Evolutionary conservation across 2,888 invertebrate species (phyloP).

Genomic region (Atrina japonica): DNA sequence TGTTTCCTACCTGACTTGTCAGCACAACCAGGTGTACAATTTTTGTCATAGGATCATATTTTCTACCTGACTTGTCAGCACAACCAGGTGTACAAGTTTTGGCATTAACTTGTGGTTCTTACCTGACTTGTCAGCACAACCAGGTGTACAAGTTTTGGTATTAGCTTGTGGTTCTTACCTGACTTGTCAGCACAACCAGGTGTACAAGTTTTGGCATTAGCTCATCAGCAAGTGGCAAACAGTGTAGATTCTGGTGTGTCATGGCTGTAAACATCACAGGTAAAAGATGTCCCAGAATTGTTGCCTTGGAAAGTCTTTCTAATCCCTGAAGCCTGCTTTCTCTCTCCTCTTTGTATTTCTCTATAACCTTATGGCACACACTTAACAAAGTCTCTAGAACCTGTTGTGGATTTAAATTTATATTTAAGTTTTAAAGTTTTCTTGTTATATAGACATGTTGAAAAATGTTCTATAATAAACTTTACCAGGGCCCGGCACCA

Average conservation of each 20-base stretch:
- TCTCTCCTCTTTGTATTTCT: constrained; percentile 64
- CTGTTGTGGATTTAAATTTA: constrained; percentile 47
- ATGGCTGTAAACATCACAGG: constrained; percentile 76
- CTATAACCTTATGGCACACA: constrained; percentile 70
- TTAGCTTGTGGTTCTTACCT: no score
- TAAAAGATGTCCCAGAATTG: constrained; percentile 77
- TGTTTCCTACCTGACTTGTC: constrained; percentile 79
- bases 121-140: constrained; percentile 79
- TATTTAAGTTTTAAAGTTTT: no score
- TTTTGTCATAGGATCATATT: constrained; percentile 76
- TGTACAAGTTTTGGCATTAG: constrained; percentile 78
- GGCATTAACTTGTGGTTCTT: constrained; percentile 76
- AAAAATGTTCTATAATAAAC: no score
- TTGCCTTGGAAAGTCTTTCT: constrained; percentile 77
- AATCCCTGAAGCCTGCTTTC: constrained; percentile 73
- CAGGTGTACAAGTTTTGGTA: constrained; percentile 77
- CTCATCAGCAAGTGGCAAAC: constrained; percentile 71
- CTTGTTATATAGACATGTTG: no score
- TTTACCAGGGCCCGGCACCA: no score
- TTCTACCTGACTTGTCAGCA: constrained; percentile 79
- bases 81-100: constrained; percentile 75
- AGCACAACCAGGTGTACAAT: constrained; percentile 77
- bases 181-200: constrained; percentile 75
- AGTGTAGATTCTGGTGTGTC: constrained; percentile 75
- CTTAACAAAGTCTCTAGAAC: constrained; percentile 77